These are phyloP conservation scores for Phymatocera aterrima DNA, from an alignment of 2,888 invertebrate species.

Conservation along the genomic window DNA sequence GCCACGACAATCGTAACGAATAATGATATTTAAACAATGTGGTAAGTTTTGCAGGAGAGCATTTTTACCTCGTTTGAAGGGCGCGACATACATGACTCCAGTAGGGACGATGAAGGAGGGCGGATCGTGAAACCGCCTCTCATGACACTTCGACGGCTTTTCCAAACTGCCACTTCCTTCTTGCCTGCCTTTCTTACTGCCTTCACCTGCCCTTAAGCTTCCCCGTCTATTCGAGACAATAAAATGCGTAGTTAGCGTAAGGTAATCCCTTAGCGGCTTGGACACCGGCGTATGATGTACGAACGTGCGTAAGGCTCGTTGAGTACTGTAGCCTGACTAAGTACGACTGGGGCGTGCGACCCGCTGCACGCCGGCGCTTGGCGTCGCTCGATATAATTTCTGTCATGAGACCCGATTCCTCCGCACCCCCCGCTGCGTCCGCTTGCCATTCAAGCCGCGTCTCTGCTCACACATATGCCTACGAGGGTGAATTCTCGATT, in stretches of 20 bases:
- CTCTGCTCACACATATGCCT: neutral
- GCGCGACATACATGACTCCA: slow-evolving; percentile 74
- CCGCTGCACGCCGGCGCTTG: slow-evolving; percentile 62
- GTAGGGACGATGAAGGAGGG: slow-evolving; percentile 72
- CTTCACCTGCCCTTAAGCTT: slow-evolving; percentile 14
- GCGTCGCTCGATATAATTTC: slow-evolving; percentile 64
- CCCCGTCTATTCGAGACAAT: neutral
- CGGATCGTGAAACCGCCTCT: slow-evolving; percentile 74
- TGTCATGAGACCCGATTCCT: slow-evolving; percentile 45
- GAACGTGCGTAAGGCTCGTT: slow-evolving; percentile 17
- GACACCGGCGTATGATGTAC: neutral
- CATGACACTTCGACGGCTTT: slow-evolving; percentile 73
- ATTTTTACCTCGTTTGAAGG: slow-evolving; percentile 73
- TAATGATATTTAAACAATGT: neutral
- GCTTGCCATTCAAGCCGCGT: slow-evolving; percentile 11
- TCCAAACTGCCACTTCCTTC: slow-evolving; percentile 64
- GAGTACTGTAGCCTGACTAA: neutral
- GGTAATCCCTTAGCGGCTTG: slow-evolving; percentile 12
- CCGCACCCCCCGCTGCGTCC: slow-evolving; percentile 17
- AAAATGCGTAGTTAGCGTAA: slow-evolving; percentile 3
- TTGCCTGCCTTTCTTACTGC: slow-evolving; percentile 47
- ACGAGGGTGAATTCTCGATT: neutral
- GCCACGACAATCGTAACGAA: neutral
- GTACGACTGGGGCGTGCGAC: slow-evolving; percentile 40
- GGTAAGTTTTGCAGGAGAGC: neutral